Percentiles rank a stretch among this genome's conserved stretches.
Conservation (phyloP, 2,797 vertebrate species). For the Hippopotamyrus pictus region DNA sequence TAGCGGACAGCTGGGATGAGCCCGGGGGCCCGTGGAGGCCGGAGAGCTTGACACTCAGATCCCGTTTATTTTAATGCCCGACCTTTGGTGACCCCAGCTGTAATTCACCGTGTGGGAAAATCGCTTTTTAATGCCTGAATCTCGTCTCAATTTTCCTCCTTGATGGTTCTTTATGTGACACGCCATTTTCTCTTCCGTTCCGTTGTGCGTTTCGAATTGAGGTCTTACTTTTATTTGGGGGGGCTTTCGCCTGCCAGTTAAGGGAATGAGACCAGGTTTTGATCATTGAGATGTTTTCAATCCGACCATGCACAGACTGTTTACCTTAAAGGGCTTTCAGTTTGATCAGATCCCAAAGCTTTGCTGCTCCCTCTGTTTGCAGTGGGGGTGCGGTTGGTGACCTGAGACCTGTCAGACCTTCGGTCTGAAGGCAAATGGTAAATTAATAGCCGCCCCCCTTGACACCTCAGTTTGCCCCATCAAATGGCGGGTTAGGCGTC, state of each 20-base stretch:
- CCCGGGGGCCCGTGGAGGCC: not conserved
- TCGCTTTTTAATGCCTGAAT: constrained; percentile 23
- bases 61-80: constrained; percentile 42
- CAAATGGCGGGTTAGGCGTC: not conserved
- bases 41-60: constrained; percentile 32
- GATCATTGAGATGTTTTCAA: constrained; percentile 8
- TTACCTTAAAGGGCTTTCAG: constrained; percentile 26
- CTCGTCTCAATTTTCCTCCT: not conserved
- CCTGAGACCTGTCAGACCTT: not conserved
- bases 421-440: not conserved
- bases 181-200: not conserved
- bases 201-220: not conserved
- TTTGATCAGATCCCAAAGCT: constrained; percentile 20
- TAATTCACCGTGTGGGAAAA: constrained; percentile 24
- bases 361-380: not conserved
- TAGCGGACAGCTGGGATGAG: constrained; percentile 15
- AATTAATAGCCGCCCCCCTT: not conserved
- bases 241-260: too few relatives aligned
- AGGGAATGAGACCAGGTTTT: constrained; percentile 11
- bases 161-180: not conserved
- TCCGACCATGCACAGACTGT: constrained; percentile 4
- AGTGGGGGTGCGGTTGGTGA: not conserved
- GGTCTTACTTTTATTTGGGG: not conserved
- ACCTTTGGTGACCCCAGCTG: constrained; percentile 19
- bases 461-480: not conserved